Percentiles rank a stretch among this genome's conserved stretches.
These are phyloP conservation scores for Chaunax sp. DNA, from an alignment of 2,797 vertebrate genomes.

Conservation along the genomic window DNA sequence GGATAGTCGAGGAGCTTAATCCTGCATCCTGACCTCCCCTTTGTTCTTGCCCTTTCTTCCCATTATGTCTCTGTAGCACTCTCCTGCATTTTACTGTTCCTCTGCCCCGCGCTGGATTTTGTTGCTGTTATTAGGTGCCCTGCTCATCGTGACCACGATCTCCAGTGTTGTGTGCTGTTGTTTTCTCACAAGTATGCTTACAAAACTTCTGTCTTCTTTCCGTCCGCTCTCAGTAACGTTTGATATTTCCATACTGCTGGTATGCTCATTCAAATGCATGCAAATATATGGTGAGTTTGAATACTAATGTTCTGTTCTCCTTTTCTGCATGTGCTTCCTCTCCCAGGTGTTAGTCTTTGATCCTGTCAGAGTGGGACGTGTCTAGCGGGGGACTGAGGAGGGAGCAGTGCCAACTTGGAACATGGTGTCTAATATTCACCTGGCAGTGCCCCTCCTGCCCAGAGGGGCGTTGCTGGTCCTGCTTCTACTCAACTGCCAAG, in stretches of 20 bases:
- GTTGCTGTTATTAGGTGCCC: conserved; percentile 42
- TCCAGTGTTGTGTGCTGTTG: conserved; percentile 21
- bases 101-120: conserved; percentile 54
- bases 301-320: conserved; percentile 66
- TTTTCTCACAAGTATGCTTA: conserved; percentile 42
- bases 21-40: conserved; percentile 35
- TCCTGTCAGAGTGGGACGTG: conserved; percentile 81
- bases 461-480: conserved; percentile 83
- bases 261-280: conserved; percentile 76
- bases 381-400: conserved; percentile 83
- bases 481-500: conserved; percentile 85
- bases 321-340: conserved; percentile 68
- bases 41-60: conserved; percentile 41
- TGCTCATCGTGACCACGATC: conserved; percentile 60
- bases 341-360: conserved; percentile 86
- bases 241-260: conserved; percentile 63
- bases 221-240: conserved; percentile 46
- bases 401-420: conserved; percentile 87
- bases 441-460: conserved; percentile 78
- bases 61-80: conserved; percentile 27
- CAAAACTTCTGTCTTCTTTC: conserved; percentile 47
- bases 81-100: conserved; percentile 35
- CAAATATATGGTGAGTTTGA: conserved; percentile 67
- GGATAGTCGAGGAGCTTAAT: conserved; percentile 39
- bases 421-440: conserved; percentile 91